Percentiles rank a stretch among this genome's conserved stretches.
phyloP scores from a whole-genome alignment of 2,797 vertebrate genomes.

The Chloroceryle inda region DNA sequence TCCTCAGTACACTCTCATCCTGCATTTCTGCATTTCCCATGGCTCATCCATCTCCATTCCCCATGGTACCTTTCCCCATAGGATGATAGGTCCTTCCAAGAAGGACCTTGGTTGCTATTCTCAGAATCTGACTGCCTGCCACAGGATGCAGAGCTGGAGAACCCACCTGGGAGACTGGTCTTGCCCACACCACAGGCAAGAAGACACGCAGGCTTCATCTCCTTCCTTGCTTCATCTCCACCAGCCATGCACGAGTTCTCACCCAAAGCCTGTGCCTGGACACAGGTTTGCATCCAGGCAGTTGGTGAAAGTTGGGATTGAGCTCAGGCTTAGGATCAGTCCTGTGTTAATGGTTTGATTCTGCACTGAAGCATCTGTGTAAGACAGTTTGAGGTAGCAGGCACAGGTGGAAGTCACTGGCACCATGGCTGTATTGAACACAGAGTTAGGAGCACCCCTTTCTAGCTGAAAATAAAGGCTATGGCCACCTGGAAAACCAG shows the following conservation, averaged over 20 bases:
- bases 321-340: background rate
- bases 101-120: background rate
- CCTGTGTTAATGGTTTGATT: background rate
- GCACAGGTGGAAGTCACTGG: background rate
- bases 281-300: background rate
- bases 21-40: background rate
- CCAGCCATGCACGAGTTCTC: background rate
- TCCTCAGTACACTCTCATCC: background rate
- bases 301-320: fast-evolving
- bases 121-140: background rate
- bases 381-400: background rate
- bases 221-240: background rate
- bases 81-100: background rate
- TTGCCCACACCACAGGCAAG: background rate
- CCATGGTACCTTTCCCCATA: background rate
- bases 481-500: background rate
- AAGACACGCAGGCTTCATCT: background rate
- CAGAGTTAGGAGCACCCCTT: background rate
- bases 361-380: background rate
- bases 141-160: background rate
- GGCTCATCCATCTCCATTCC: background rate
- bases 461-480: background rate
- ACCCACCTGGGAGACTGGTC: fast-evolving
- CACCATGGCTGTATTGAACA: fast-evolving
- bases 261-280: background rate